Evolutionary conservation across 1,140 invertebrate species (phyloP), one percentile per base, ranked within the genome.

Genomic region (Drosophila tani): DNA sequence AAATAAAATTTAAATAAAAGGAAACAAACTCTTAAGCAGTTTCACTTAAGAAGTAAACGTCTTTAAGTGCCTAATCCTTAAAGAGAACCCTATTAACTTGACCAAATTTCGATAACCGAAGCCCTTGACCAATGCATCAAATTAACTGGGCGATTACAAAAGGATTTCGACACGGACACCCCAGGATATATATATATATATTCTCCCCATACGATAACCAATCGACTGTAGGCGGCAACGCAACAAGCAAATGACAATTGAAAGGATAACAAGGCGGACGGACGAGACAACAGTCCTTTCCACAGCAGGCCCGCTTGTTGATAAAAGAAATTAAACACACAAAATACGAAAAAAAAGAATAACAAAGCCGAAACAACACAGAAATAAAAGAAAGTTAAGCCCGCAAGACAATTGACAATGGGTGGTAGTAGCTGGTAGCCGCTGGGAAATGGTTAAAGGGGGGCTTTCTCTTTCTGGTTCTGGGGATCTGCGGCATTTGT

Each of bases 261-360:
- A 83, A 82, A 77, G 83, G 81, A 87, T 83, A 84, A 83, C 77
- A 70, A 71, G 66, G n/a, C 50, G 57, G 63, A 24, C 62, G 40
- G 47, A 14, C 24, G 51, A 50, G 64, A 75, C 70, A 62, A 60
- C 40, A 56, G 64, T 76, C 55, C 65, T 32, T 62, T 63, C 32
- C 65, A 75, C 55, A 55, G 40, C 55, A 55, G 40, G 17, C 32
- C 51, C 67, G 59, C 81, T 68, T 82, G 82, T 84, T 85, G 82
- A 87, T 87, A 82, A 87, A 83, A 87, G 83, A 87, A 87, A 87
- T 88, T 83, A 87, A 84, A 84, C 84, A 90, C 58, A 75, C 73
- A 69, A 51, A 71, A 62, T 58, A 40, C 21, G 15, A n/a, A 45
- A 46, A 45, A 49, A 24, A 46, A 69, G 21, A 24, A 65, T 35